phyloP scores from a whole-genome alignment of 2,113 vertebrate species.

The Melanostigma gelatinosum region DNA sequence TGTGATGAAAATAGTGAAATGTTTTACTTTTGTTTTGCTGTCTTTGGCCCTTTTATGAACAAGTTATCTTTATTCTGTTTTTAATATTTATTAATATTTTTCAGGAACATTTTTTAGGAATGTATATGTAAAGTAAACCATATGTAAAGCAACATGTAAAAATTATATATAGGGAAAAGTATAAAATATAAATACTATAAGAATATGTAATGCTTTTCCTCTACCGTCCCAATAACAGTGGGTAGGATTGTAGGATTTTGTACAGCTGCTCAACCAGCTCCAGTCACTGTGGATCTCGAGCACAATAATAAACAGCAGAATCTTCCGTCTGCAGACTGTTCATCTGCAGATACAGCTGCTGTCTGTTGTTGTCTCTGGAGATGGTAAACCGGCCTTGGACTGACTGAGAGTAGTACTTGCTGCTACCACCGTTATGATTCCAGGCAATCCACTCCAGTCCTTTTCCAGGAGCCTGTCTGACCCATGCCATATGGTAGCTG shows the following conservation, averaged over 20 bases:
- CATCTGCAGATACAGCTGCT: constrained; percentile 24
- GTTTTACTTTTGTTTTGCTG: no score
- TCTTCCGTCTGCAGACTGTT: constrained; percentile 28
- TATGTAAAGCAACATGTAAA: no score
- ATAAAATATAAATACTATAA: no score
- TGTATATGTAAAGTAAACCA: no score
- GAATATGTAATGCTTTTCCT: no score
- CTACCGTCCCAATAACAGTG: background rate
- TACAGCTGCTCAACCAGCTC: background rate
- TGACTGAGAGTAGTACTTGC: constrained; percentile 27
- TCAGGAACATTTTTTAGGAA: no score
- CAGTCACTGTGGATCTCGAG: constrained; percentile 1
- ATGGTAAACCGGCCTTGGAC: constrained; percentile 32
- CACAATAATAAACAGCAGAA: constrained; percentile 49
- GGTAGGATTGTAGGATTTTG: background rate
- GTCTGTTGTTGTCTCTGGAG: constrained; percentile 28
- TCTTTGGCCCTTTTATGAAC: no score
- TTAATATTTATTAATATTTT: no score
- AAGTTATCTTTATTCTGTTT: no score
- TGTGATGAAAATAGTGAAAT: no score
- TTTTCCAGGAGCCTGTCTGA: constrained; percentile 69
- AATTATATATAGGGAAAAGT: no score
- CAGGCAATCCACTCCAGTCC: constrained; percentile 34
- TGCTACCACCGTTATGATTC: no score
- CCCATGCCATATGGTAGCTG: constrained; percentile 4